Base-by-base conservation (phyloP, 1,140 invertebrate species). In the Drosophila nigromelanica region DNA sequence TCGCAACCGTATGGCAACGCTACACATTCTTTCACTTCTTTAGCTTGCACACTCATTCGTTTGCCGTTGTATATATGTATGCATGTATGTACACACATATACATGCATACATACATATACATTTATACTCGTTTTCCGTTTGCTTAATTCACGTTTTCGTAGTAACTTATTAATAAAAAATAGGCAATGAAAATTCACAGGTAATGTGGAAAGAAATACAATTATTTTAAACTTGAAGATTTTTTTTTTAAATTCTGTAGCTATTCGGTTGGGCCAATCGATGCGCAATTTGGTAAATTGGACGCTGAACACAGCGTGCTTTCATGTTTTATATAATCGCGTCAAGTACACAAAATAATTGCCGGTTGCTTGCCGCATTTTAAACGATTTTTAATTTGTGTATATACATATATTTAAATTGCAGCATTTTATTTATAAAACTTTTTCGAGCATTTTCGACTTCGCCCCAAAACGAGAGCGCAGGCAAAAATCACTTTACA, bases 401-500 rank as follows among this genome's bases (percentile, higher is more conserved):
- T 60, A 39, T 54, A 68, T 68, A 60, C 0, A 35, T 35, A 8
- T 35, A 35, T 35, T 60, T 73, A 73, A 74, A 72, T 61, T 79
- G 62, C 64, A 60, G 48, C 67, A 76, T 71, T 76, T 79, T 76
- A 90, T 74, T 81, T 76, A 90, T 81, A 76, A 78, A 80, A 81
- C 80, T 83, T 70, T 75, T 90, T 86, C 73, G 66, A 90, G 78
- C 86, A 86, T 75, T 86, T 90, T 90, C 86, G 83, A 90, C 86
- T 90, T 90, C 86, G 86, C 81, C 86, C 86, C 45, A 79, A 79
- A 90, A 79, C 78, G 80, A 80, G 73, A 80, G 73, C 72, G 47
- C 64, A 76, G 67, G 83, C 64, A 79, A 90, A 90, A 90, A 90
- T 90, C 87, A 79, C 87, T 90, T 90, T 86, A 86, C 87, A 81